Percentiles rank a stretch among this genome's conserved stretches.
Evolutionary conservation across 2,113 vertebrate genomes (phyloP).

Genomic region (Budorcas taxicolor): DNA sequence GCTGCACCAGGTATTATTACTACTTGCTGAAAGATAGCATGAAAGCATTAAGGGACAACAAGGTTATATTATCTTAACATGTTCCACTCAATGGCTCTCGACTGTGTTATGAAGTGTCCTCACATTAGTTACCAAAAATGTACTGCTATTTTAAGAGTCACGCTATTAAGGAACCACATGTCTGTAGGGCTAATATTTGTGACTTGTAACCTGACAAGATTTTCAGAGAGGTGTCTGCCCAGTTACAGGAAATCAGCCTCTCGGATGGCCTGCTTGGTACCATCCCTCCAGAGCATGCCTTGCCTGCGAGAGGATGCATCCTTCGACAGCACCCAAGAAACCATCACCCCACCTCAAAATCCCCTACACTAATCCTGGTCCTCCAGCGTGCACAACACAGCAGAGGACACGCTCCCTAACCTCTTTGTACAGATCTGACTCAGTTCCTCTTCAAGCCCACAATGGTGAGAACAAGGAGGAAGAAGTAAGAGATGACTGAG

Average conservation of each 20-base stretch:
- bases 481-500: background rate
- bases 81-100: background rate
- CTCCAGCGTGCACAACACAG: background rate
- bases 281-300: background rate
- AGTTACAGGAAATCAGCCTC: slow-evolving; percentile 17
- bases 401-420: background rate
- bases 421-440: background rate
- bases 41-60: slow-evolving; percentile 1
- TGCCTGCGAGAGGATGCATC: background rate
- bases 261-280: background rate
- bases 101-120: background rate
- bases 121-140: background rate
- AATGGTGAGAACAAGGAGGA: background rate
- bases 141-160: slow-evolving; percentile 10
- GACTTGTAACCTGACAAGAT: slow-evolving; percentile 10
- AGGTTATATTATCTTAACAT: slow-evolving; percentile 13
- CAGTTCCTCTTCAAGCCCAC: background rate
- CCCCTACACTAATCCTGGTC: background rate
- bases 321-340: background rate
- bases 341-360: background rate
- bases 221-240: slow-evolving; percentile 34
- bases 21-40: slow-evolving; percentile 33
- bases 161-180: background rate
- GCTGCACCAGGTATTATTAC: background rate
- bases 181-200: slow-evolving; percentile 47